Evolutionary conservation across 2,888 invertebrate species (phyloP).

Genomic region (Pardosa pseudoannulata): DNA sequence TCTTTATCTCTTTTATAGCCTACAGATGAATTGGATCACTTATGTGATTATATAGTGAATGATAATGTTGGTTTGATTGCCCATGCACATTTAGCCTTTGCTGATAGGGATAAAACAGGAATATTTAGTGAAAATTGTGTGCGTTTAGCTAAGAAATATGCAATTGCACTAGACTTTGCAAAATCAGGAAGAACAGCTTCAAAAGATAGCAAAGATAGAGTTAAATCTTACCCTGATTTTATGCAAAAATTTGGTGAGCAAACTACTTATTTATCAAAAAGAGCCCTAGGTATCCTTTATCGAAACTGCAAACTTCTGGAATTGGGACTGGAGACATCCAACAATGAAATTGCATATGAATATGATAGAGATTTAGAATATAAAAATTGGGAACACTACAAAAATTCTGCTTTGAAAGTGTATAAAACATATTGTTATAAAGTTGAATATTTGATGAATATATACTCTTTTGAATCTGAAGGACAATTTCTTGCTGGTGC

Average conservation of each 20-base stretch:
- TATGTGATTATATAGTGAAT: slow-evolving; percentile 76
- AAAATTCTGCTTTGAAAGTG: slow-evolving; percentile 36
- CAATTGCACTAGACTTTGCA: slow-evolving; percentile 76
- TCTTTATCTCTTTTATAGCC: slow-evolving; percentile 48
- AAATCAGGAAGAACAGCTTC: slow-evolving; percentile 76
- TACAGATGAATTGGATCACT: slow-evolving; percentile 77
- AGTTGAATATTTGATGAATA: slow-evolving; percentile 29
- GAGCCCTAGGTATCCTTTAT: slow-evolving; percentile 76
- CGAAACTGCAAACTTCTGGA: slow-evolving; percentile 73
- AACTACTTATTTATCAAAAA: slow-evolving; percentile 75
- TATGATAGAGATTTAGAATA: slow-evolving; percentile 29
- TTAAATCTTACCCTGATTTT: slow-evolving; percentile 74
- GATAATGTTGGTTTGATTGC: slow-evolving; percentile 76
- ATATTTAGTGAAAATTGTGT: slow-evolving; percentile 75
- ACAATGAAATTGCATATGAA: slow-evolving; percentile 33
- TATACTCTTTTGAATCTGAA: slow-evolving; percentile 65
- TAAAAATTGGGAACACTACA: slow-evolving; percentile 43
- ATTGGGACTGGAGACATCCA: slow-evolving; percentile 34
- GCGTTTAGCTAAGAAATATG: slow-evolving; percentile 74
- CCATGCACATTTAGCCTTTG: slow-evolving; percentile 76
- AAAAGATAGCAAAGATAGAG: slow-evolving; percentile 10
- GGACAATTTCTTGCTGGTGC: slow-evolving; percentile 59
- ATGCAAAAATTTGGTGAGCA: slow-evolving; percentile 74
- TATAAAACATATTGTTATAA: slow-evolving; percentile 46
- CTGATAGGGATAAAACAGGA: slow-evolving; percentile 75